Base-by-base conservation (phyloP, 53 echinoderm and acorn worm species). In the Zoroaster sp. region DNA sequence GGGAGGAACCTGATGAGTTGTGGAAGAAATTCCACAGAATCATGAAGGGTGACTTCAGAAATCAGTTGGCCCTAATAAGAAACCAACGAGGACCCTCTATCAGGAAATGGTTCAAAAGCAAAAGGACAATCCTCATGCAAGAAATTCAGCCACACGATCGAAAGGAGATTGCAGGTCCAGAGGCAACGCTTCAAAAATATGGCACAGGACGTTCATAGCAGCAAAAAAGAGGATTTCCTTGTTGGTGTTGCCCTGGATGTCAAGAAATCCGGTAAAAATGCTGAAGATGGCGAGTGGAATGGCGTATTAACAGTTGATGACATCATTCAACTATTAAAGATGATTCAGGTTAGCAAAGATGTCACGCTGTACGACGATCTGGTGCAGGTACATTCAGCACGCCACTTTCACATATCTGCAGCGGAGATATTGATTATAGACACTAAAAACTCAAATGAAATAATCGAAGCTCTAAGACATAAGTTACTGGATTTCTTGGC, bases 391-490 rank as follows among this genome's bases (percentile, higher is more conserved):
- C 67, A 83, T 35, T 66, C 67, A 9, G 83, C 83, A 44, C 31
- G 1, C 4, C 42, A 68, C 68, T 68, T 68, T 39, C 67, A 66
- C 39, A 68, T 83, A 38, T 67, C 41, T 23, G 83, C 83, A 47
- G 65, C 15, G 18, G 83, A 83, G 5, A 83, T 83, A 67, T 67
- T 38, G 37, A 67, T 83, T 67, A 38, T 83, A 17, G 83, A 83
- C 47, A 83, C 83, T 14, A 83, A 66, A 23, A 66, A 21, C 15
- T 39, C 37, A 18, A 83, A 18, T 8, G 83, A 68, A 39, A 83
- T 83, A 2, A 83, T 83, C 36, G 69, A 68, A 36, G 28, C 5
- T 14, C 83, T 83, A 20, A 67, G 83, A 38, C 83, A 68, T 67
- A 17, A 12, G 35, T 42, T 83, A 35, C 83, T 69, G n/a, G 39